Percentiles rank a stretch among this genome's conserved stretches.
phyloP scores from a whole-genome alignment of 2,888 invertebrate species.

The Lasioglossum leucozonium region DNA sequence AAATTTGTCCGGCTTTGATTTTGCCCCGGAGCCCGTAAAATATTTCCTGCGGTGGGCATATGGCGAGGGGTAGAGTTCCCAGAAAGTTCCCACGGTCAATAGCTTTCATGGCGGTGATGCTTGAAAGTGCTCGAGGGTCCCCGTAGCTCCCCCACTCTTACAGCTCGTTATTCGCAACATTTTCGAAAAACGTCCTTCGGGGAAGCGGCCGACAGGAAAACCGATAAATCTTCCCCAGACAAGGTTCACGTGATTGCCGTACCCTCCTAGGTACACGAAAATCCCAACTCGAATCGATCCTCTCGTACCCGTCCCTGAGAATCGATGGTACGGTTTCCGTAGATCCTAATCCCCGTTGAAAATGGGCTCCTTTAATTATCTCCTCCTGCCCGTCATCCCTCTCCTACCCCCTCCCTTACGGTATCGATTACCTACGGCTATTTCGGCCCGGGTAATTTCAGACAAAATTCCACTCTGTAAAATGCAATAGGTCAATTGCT shows the following conservation, averaged over 20 bases:
- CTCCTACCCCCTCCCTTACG: not conserved
- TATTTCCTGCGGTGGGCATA: slow-evolving; percentile 82
- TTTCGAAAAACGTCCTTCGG: slow-evolving; percentile 52
- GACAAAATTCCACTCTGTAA: slow-evolving; percentile 8
- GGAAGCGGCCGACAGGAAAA: not conserved
- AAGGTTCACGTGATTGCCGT: not conserved
- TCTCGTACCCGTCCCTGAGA: not conserved
- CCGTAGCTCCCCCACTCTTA: slow-evolving; percentile 22
- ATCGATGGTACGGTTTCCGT: not conserved
- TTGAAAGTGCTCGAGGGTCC: slow-evolving; percentile 68
- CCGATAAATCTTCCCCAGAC: slow-evolving; percentile 4
- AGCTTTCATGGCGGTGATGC: slow-evolving; percentile 78
- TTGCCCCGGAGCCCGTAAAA: slow-evolving; percentile 71
- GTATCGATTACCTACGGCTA: slow-evolving; percentile 42
- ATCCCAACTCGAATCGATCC: not conserved
- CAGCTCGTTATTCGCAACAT: slow-evolving; percentile 57
- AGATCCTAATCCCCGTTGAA: slow-evolving; percentile 33
- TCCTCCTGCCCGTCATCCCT: not conserved
- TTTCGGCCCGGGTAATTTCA: slow-evolving; percentile 27
- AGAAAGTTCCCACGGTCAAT: slow-evolving; percentile 84
- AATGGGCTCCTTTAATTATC: slow-evolving; percentile 40
- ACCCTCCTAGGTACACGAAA: not conserved
- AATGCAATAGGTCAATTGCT: not conserved
- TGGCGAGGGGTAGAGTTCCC: slow-evolving; percentile 82
- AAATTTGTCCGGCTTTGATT: slow-evolving; percentile 35